Evolutionary conservation across 2,888 invertebrate genomes (phyloP).

Genomic region (Pristionchus arcanus): DNA sequence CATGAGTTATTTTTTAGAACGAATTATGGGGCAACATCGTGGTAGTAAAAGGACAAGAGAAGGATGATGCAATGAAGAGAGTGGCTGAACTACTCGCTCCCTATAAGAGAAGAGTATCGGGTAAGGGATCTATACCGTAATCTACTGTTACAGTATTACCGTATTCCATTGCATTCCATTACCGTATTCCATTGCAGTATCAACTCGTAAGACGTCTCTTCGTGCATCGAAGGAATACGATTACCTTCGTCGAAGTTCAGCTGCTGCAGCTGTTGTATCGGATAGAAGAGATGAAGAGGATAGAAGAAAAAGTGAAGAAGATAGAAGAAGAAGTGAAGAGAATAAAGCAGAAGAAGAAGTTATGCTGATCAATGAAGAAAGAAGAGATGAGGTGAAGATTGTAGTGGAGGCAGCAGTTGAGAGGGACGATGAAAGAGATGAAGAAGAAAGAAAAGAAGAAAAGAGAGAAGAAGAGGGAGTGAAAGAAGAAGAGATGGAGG

Average conservation of each 20-base stretch:
- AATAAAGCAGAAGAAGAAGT: neutral
- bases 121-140: neutral
- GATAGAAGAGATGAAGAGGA: neutral
- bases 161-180: neutral
- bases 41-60: neutral
- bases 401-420: neutral
- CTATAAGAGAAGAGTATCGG: conserved; percentile 36
- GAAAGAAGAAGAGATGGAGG: neutral
- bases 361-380: neutral
- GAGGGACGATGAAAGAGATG: neutral
- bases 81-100: conserved; percentile 47
- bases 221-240: neutral
- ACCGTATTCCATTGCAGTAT: neutral
- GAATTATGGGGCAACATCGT: conserved; percentile 32
- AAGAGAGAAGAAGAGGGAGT: neutral
- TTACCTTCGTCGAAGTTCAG: neutral
- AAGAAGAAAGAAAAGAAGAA: neutral
- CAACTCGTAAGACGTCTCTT: neutral
- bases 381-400: conserved; percentile 7
- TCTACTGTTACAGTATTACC: neutral
- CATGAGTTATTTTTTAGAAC: neutral
- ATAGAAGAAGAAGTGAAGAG: conserved; percentile 9
- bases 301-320: neutral
- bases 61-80: neutral
- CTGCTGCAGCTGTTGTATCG: neutral